Percentiles rank a stretch among this genome's conserved stretches.
Conservation (phyloP, 2,888 invertebrate species). For the Bedellia somnulentella region DNA sequence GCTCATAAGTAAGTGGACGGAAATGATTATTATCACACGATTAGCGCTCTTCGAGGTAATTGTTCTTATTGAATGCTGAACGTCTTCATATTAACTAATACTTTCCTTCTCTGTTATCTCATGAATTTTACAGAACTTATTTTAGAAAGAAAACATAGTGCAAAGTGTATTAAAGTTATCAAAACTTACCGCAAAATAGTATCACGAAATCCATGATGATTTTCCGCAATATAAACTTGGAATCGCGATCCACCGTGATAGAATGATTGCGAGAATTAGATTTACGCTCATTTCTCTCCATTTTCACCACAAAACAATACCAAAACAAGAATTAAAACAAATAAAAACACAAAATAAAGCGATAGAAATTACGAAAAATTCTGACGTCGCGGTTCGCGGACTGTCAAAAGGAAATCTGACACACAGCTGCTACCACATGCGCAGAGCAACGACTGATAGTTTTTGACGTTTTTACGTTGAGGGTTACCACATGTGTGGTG, state of each 20-base stretch:
- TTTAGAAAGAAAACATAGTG: not conserved
- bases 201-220: slow-evolving; percentile 68
- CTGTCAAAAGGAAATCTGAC: too few species aligned
- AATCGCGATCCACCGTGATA: slow-evolving; percentile 56
- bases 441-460: too few species aligned
- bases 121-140: not conserved
- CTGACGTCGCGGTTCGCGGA: too few species aligned
- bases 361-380: too few species aligned
- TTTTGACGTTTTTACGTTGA: too few species aligned
- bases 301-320: too few species aligned
- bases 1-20: not conserved
- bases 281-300: slow-evolving; percentile 48
- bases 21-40: not conserved
- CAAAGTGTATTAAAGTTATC: not conserved
- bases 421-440: too few species aligned
- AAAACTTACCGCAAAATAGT: slow-evolving; percentile 68
- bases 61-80: not conserved
- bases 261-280: slow-evolving; percentile 35
- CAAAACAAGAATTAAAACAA: too few species aligned
- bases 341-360: too few species aligned
- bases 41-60: not conserved
- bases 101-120: too few species aligned
- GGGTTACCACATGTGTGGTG: too few species aligned
- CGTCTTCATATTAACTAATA: not conserved
- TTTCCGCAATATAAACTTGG: slow-evolving; percentile 63